A percentile compares a stretch with the other conserved stretches of the same genome.
These are phyloP conservation scores for Idaea straminata DNA, from an alignment of 2,888 invertebrate genomes.

Conservation along the genomic window DNA sequence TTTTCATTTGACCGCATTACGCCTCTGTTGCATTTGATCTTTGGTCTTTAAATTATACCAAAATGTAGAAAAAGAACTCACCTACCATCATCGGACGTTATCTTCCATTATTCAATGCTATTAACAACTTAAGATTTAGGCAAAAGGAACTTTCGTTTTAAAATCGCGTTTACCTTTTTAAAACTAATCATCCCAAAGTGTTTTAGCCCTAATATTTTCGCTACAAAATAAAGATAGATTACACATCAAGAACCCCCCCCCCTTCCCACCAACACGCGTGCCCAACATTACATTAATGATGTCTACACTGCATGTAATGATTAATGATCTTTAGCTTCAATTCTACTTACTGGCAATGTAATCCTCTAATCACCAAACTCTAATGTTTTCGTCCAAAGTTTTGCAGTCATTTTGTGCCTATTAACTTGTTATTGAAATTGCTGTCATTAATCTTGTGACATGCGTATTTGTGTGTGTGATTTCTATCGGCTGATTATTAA, in stretches of 20 bases:
- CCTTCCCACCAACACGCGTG: conserved; percentile 22
- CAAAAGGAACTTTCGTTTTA: too few relatives aligned
- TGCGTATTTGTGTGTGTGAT: conserved; percentile 10
- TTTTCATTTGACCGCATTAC: too few relatives aligned
- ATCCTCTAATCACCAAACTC: conserved; percentile 22
- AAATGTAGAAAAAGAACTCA: too few relatives aligned
- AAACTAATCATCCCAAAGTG: too few relatives aligned
- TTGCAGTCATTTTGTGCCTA: conserved; percentile 4
- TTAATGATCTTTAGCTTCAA: conserved; percentile 28
- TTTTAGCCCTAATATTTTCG: not conserved
- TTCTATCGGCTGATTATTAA: not conserved
- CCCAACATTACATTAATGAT: conserved; percentile 31
- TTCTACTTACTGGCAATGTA: conserved; percentile 28
- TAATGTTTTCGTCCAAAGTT: conserved; percentile 7
- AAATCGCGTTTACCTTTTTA: too few relatives aligned
- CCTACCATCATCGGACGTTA: too few relatives aligned
- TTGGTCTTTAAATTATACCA: too few relatives aligned
- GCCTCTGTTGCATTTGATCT: too few relatives aligned
- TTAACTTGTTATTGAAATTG: conserved; percentile 7
- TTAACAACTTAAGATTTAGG: too few relatives aligned
- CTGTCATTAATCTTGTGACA: conserved; percentile 24
- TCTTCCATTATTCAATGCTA: too few relatives aligned
- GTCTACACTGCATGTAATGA: conserved; percentile 28
- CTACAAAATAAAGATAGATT: conserved; percentile 10
- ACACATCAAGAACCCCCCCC: conserved; percentile 13